Percentiles rank a stretch among this genome's conserved stretches.
These are phyloP conservation scores for Quadroppia sp. DNA, from an alignment of 2,888 invertebrate genomes.

Conservation along the genomic window DNA sequence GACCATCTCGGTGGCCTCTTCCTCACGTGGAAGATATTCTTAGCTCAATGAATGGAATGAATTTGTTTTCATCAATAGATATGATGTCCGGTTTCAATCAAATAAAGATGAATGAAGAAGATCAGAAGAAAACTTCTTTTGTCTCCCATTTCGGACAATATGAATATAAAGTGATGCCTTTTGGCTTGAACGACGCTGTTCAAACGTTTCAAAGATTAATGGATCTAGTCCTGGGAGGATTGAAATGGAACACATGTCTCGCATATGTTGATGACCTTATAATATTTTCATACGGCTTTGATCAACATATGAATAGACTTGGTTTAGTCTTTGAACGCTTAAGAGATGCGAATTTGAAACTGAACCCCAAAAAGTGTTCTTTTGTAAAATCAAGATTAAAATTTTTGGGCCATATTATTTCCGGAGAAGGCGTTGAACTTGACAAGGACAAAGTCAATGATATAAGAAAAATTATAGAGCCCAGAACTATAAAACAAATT, in stretches of 20 bases:
- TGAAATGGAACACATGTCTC: conserved; percentile 46
- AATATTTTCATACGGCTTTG: conserved; percentile 45
- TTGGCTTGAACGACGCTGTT: conserved; percentile 48
- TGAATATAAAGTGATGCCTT: conserved; percentile 49
- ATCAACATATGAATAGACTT: conserved; percentile 43
- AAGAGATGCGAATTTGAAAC: conserved; percentile 44
- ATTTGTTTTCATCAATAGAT: conserved; percentile 46
- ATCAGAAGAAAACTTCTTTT: conserved; percentile 49
- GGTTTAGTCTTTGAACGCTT: conserved; percentile 44
- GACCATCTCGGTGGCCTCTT: conserved; percentile 46
- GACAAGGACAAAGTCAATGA: no score
- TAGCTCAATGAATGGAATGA: conserved; percentile 34
- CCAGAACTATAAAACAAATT: neutral
- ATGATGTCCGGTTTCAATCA: conserved; percentile 47
- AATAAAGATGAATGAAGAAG: conserved; percentile 43
- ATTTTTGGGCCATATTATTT: conserved; percentile 43
- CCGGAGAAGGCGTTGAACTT: conserved; percentile 6
- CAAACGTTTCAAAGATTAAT: conserved; percentile 49
- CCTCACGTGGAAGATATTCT: conserved; percentile 45
- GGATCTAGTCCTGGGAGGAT: conserved; percentile 45
- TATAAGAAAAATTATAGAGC: no score
- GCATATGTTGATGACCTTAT: conserved; percentile 48
- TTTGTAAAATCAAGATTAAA: conserved; percentile 44
- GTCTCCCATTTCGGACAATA: conserved; percentile 46
- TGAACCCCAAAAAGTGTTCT: conserved; percentile 47